Evolutionary conservation across 2,888 invertebrate genomes (phyloP).

Genomic region (Catocala nupta): DNA sequence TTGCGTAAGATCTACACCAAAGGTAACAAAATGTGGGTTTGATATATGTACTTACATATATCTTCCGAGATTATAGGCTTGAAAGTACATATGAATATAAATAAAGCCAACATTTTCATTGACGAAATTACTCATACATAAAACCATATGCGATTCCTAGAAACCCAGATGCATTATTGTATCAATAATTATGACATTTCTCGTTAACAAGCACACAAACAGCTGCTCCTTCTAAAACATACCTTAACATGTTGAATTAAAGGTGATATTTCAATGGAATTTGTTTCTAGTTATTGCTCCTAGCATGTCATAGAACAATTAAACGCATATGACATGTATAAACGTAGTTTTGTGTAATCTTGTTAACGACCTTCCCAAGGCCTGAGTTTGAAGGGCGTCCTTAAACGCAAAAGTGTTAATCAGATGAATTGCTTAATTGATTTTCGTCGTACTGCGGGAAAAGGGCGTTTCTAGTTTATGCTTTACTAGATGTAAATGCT

Average conservation of each 20-base stretch:
- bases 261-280: background rate
- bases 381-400: constrained; percentile 13
- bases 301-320: constrained; percentile 34
- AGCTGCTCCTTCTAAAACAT: background rate
- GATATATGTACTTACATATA: no score
- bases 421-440: constrained; percentile 8
- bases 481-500: no score
- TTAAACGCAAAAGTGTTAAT: constrained; percentile 24
- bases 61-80: no score
- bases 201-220: background rate
- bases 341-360: constrained; percentile 32
- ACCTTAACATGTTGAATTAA: background rate
- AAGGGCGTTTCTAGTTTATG: no score
- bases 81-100: no score
- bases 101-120: background rate
- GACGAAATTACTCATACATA: background rate
- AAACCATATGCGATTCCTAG: background rate
- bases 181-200: background rate
- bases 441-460: no score
- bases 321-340: constrained; percentile 31
- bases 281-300: background rate
- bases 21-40: no score
- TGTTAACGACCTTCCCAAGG: constrained; percentile 31
- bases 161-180: background rate
- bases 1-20: no score